Evolutionary conservation across 2,888 invertebrate genomes (phyloP).

Genomic region (Eupithecia pulchellata): DNA sequence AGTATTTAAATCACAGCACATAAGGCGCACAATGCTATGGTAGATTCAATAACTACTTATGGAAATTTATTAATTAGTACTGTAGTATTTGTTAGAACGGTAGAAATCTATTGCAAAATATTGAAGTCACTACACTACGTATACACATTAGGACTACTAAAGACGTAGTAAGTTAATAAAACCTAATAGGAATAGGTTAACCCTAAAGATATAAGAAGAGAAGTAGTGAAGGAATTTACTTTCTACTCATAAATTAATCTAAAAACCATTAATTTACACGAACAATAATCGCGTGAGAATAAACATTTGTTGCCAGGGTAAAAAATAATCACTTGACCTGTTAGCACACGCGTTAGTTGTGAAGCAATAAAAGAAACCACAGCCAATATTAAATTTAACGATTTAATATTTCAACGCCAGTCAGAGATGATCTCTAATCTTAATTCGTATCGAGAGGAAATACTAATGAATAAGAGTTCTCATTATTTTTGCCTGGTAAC

Average conservation of each 20-base stretch:
- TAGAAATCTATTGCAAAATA: conserved; percentile 1
- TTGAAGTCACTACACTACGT: background rate
- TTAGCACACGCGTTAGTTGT: conserved; percentile 77
- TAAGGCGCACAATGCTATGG: background rate
- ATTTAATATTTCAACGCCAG: conserved; percentile 80
- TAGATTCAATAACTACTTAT: background rate
- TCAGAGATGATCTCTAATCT: conserved; percentile 58
- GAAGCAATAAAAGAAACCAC: conserved; percentile 82
- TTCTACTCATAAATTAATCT: conserved; percentile 64
- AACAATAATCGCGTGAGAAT: conserved; percentile 80
- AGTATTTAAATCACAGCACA: background rate
- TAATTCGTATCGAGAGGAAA: conserved; percentile 47
- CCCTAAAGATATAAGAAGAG: conserved; percentile 49
- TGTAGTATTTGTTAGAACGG: background rate
- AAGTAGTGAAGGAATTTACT: conserved; percentile 43
- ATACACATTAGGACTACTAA: too few relatives aligned
- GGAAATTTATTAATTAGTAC: background rate
- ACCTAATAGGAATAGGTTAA: conserved; percentile 14
- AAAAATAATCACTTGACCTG: conserved; percentile 76
- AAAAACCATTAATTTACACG: conserved; percentile 65
- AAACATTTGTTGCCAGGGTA: conserved; percentile 72
- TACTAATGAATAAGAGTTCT: conserved; percentile 58
- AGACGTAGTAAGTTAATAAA: background rate
- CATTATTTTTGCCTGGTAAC: conserved; percentile 59
- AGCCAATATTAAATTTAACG: conserved; percentile 84